phyloP scores from a whole-genome alignment of 1,140 invertebrate species.

The Conus ventricosus region DNA sequence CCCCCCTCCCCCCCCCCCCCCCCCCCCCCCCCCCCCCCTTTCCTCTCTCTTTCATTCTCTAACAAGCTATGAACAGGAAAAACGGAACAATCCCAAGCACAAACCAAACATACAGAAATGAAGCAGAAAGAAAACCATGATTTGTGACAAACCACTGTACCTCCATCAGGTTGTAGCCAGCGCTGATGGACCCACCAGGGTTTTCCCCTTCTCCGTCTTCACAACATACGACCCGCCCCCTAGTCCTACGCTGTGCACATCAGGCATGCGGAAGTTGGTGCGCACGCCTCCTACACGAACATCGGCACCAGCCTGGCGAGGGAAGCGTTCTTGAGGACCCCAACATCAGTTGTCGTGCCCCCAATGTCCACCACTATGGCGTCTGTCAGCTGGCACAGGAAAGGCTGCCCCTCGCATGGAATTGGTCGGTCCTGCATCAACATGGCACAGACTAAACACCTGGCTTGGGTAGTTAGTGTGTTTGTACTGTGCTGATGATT shows the following conservation, averaged over 20 bases:
- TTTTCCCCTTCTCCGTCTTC: constrained; percentile 1
- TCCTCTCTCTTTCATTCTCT: too few relatives aligned
- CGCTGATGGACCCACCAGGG: constrained; percentile 64
- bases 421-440: constrained; percentile 63
- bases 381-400: constrained; percentile 60
- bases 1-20: too few relatives aligned
- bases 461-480: too few relatives aligned
- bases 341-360: constrained; percentile 69
- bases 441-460: neutral
- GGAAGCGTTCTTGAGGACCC: constrained; percentile 65
- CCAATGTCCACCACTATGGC: constrained; percentile 71
- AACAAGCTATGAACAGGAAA: too few relatives aligned
- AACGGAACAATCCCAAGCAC: too few relatives aligned
- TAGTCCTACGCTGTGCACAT: constrained; percentile 68
- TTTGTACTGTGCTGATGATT: too few relatives aligned
- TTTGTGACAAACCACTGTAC: constrained; percentile 41
- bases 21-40: too few relatives aligned
- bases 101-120: too few relatives aligned
- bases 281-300: constrained; percentile 63
- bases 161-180: constrained; percentile 60
- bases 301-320: constrained; percentile 62
- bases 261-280: constrained; percentile 70
- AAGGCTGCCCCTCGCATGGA: constrained; percentile 72
- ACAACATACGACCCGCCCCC: constrained; percentile 69
- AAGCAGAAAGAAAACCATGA: too few relatives aligned